Conservation (phyloP, 1,140 invertebrate species). For the Formica exsecta region DNA sequence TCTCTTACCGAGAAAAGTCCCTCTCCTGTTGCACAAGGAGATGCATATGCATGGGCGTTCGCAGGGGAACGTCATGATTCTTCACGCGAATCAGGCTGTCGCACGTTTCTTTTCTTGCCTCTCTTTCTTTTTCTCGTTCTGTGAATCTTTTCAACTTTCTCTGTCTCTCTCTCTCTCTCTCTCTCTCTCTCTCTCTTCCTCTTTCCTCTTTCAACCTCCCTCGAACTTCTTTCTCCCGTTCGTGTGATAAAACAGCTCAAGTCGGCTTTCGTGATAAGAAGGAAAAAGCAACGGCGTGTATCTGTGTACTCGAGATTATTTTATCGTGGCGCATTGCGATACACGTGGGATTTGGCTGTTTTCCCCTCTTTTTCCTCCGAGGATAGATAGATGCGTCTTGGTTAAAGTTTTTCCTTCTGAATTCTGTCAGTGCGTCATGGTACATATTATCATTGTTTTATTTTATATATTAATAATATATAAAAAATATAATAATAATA, state of each 20-base stretch:
- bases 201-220: background rate
- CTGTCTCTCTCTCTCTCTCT: no score
- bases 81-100: slow-evolving; percentile 55
- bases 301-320: slow-evolving; percentile 59
- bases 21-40: slow-evolving; percentile 46
- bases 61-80: slow-evolving; percentile 53
- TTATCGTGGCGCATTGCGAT: slow-evolving; percentile 59
- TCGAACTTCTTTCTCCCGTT: slow-evolving; percentile 42
- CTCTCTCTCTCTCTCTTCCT: no score
- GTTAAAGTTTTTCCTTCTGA: slow-evolving; percentile 7
- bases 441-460: background rate
- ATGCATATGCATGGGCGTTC: slow-evolving; percentile 66
- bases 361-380: slow-evolving; percentile 14
- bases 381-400: slow-evolving; percentile 29
- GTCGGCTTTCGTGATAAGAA: slow-evolving; percentile 47
- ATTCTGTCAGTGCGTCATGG: background rate
- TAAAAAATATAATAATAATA: no score
- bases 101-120: slow-evolving; percentile 41
- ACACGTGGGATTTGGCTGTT: slow-evolving; percentile 51
- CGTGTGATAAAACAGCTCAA: slow-evolving; percentile 52
- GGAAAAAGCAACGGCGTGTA: slow-evolving; percentile 57
- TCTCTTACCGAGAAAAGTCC: slow-evolving; percentile 53
- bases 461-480: background rate
- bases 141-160: background rate
- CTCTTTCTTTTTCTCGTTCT: background rate